Conservation (phyloP, 2,797 vertebrate genomes). For the Sebastes kiyomatsui region DNA sequence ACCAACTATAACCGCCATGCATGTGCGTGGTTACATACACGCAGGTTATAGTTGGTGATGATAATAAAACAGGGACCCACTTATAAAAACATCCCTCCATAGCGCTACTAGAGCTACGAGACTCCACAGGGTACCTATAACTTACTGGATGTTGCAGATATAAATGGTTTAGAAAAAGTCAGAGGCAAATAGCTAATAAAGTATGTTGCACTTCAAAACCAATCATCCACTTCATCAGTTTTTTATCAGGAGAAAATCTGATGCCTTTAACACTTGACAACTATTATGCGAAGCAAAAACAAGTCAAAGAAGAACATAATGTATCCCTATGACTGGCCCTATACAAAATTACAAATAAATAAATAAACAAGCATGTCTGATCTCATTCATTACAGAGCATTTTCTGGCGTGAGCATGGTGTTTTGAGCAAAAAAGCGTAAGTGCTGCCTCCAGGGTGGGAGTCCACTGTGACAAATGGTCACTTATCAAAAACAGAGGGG, state of each 20-base stretch:
- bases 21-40: neutral
- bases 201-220: constrained; percentile 1
- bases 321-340: neutral
- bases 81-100: neutral
- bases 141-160: constrained; percentile 3
- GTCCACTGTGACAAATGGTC: constrained; percentile 54
- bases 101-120: neutral
- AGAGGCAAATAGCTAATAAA: constrained; percentile 6
- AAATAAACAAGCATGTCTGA: constrained; percentile 5
- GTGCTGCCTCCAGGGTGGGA: constrained; percentile 34
- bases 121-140: constrained; percentile 4
- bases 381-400: constrained; percentile 11
- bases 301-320: neutral
- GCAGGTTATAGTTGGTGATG: neutral
- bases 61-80: neutral
- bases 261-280: neutral
- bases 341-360: neutral
- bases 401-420: constrained; percentile 18
- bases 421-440: constrained; percentile 32
- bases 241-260: constrained; percentile 16
- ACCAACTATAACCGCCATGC: neutral
- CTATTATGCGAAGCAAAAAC: neutral
- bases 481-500: constrained; percentile 62
- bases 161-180: neutral
- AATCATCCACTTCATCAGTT: constrained; percentile 12